Evolutionary conservation across 1,140 invertebrate species (phyloP), one percentile per base, ranked within the genome.

Genomic region (Drosophila ercepeae): DNA sequence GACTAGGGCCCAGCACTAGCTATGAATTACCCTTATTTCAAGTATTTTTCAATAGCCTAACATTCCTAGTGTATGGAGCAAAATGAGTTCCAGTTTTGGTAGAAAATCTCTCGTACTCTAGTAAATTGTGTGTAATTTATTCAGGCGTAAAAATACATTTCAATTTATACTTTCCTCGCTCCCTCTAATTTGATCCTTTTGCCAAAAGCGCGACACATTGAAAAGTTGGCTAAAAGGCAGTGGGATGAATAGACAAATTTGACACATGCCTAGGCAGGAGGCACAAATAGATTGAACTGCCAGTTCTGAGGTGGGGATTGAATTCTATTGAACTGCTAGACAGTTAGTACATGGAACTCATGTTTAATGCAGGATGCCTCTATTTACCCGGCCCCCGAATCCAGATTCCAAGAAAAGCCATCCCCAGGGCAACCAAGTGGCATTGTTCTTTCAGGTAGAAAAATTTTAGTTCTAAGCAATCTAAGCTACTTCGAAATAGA

Each of bases 111-210:
- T 58, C 55, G 41, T 61, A 18, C 50, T 42, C 42, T 46, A 34
- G 78, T 67, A 71, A 78, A 75, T 75, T 70, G 54, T 68, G 57
- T 75, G 75, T 46, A 79, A 68, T 64, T 75, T 51, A 74, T 76
- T 86, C 57, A 68, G 53, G 75, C 41, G 67, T 75, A 50, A 73
- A 72, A 84, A 76, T 73, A 79, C 81, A 79, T 86, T 84, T 84
- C 81, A 78, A 84, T 84, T 84, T 57, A 58, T 63, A 58, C 55
- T 59, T 51, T 48, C 41, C 52, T 32, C 29, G 29, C 27, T 14
- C 39, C 34, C 32, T 18, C 19, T 49, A 39, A 50, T 48, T 69
- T 51, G 54, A 14, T 14, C 21, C 46, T 19, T 25, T 27, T 34
- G 53, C 75, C 78, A 75, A 73, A 61, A 57, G 48, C 72, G 78